A percentile compares a stretch with the other conserved stretches of the same genome.
Conservation (phyloP, 2,888 invertebrate species). For the Papilio demoleus region DNA sequence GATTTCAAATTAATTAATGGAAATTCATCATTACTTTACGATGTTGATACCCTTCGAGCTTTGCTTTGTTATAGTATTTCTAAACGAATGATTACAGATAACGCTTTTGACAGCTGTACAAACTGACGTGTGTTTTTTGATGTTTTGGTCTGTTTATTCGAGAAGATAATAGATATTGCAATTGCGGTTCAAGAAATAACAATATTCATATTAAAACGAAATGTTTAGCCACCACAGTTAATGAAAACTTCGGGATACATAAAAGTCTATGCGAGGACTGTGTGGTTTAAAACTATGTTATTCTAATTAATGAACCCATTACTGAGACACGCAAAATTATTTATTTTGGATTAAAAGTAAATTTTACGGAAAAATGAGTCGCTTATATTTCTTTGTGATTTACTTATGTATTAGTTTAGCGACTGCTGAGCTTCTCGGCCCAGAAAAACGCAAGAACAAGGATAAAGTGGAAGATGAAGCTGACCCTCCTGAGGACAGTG, state of each 20-base stretch:
- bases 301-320: conserved; percentile 33
- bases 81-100: neutral
- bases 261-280: conserved; percentile 44
- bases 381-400: conserved; percentile 58
- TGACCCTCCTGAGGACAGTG: conserved; percentile 48
- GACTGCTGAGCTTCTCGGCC: conserved; percentile 68
- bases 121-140: conserved; percentile 26
- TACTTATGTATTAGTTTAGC: conserved; percentile 62
- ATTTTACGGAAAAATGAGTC: conserved; percentile 55
- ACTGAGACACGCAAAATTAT: conserved; percentile 68
- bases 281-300: conserved; percentile 31
- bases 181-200: conserved; percentile 11
- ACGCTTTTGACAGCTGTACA: conserved; percentile 9
- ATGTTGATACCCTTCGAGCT: too few relatives aligned
- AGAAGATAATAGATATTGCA: neutral
- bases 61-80: neutral
- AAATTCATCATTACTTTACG: too few relatives aligned
- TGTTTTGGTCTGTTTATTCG: conserved; percentile 18
- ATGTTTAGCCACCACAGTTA: conserved; percentile 17
- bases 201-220: conserved; percentile 7
- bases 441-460: conserved; percentile 58
- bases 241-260: neutral
- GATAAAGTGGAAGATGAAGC: conserved; percentile 62
- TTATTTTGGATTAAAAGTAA: conserved; percentile 13
- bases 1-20: too few relatives aligned